phyloP scores from a whole-genome alignment of 1,140 invertebrate genomes.

The Vanessa tameamea region DNA sequence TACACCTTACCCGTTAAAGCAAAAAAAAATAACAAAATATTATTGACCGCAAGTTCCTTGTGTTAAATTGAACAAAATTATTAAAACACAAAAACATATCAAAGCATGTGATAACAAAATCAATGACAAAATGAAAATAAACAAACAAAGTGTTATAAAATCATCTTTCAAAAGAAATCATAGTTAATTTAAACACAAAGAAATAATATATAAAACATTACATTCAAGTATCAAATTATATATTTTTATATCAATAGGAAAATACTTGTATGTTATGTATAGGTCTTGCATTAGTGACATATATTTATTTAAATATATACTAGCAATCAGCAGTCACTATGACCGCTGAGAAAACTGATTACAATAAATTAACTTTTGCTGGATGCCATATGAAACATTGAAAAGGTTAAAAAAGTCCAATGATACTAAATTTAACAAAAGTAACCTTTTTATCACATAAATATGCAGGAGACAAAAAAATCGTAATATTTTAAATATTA shows the following conservation, averaged over 20 bases:
- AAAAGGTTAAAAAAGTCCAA: no score
- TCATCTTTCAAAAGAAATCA: background rate
- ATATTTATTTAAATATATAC: background rate
- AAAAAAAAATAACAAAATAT: background rate
- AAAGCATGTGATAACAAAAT: constrained; percentile 3
- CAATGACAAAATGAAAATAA: background rate
- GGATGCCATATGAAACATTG: no score
- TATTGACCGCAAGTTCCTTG: background rate
- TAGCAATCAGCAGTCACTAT: background rate
- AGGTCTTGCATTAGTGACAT: constrained; percentile 12
- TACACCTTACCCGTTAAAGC: background rate
- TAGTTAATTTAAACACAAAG: background rate
- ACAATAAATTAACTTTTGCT: no score
- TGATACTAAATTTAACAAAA: no score
- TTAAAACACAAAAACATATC: background rate
- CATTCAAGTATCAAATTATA: background rate
- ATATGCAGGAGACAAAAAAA: no score
- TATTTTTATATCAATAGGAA: background rate
- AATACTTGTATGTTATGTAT: constrained; percentile 15
- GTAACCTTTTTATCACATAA: no score
- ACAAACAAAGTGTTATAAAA: background rate
- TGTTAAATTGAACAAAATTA: constrained; percentile 4
- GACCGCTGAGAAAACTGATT: no score
- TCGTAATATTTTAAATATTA: no score
- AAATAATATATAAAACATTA: background rate